phyloP scores from a whole-genome alignment of 2,113 vertebrate genomes.

The Hydrochoerus hydrochaeris region DNA sequence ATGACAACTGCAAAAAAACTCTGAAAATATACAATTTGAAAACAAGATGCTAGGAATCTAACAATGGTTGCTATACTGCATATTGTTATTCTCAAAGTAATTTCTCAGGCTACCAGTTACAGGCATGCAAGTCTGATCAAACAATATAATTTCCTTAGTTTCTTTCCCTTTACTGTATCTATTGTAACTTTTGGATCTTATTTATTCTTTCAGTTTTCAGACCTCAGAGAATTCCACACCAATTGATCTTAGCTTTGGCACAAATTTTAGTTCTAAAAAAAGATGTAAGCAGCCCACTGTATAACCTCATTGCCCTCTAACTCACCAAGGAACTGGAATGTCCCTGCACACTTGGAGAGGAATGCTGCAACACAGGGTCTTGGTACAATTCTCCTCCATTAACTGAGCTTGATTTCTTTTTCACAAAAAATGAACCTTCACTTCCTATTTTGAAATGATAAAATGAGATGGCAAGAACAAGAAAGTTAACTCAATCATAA shows the following conservation, averaged over 20 bases:
- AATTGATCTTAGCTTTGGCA: neutral
- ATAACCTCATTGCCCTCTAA: constrained; percentile 21
- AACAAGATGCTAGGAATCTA: too few relatives aligned
- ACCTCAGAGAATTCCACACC: neutral
- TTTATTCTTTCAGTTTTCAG: neutral
- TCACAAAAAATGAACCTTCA: constrained; percentile 83
- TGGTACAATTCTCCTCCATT: constrained; percentile 87
- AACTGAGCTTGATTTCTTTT: constrained; percentile 87
- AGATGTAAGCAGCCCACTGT: neutral
- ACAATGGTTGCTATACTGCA: too few relatives aligned
- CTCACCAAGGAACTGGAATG: constrained; percentile 91
- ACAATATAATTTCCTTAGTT: too few relatives aligned
- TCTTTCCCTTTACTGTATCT: too few relatives aligned
- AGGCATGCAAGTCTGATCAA: too few relatives aligned
- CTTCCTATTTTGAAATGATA: constrained; percentile 84
- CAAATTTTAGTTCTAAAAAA: constrained; percentile 25
- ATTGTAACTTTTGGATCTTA: too few relatives aligned
- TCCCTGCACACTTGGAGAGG: constrained; percentile 82
- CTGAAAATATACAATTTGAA: too few relatives aligned
- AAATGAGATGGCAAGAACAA: constrained; percentile 31
- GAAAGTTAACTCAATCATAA: neutral
- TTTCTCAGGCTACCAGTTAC: too few relatives aligned
- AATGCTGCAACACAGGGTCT: constrained; percentile 76
- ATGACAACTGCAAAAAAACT: too few relatives aligned
- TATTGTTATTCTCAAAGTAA: too few relatives aligned